Percentiles rank a stretch among this genome's conserved stretches.
These are phyloP conservation scores for Megathymus violae DNA, from an alignment of 1,140 invertebrate species.

Conservation along the genomic window DNA sequence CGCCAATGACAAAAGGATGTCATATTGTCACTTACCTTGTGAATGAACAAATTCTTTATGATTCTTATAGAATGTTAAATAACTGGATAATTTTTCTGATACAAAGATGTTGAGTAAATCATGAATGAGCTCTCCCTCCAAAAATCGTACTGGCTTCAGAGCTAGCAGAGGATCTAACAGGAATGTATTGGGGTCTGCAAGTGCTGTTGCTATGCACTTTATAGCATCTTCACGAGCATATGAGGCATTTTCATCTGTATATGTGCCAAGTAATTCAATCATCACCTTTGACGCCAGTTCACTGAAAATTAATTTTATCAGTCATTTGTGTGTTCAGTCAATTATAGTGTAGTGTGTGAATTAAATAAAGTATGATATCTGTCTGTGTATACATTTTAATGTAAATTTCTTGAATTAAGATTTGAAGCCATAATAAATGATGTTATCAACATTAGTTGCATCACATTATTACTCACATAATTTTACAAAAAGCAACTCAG, in stretches of 20 bases:
- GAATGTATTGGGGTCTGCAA: constrained; percentile 97
- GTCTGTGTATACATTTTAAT: too few relatives aligned
- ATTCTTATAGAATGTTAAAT: constrained; percentile 95
- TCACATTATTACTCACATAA: too few relatives aligned
- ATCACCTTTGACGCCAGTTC: constrained; percentile 97
- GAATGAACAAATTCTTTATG: constrained; percentile 97
- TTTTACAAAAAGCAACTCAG: too few relatives aligned
- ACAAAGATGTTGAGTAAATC: constrained; percentile 98
- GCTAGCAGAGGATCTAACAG: constrained; percentile 96
- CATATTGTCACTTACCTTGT: constrained; percentile 90
- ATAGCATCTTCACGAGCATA: constrained; percentile 98
- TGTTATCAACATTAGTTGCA: too few relatives aligned
- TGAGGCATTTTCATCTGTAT: constrained; percentile 98
- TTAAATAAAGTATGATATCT: too few relatives aligned
- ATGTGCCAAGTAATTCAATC: constrained; percentile 97
- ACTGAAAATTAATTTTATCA: constrained; percentile 85
- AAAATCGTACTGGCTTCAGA: constrained; percentile 96
- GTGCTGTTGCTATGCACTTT: constrained; percentile 96
- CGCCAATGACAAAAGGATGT: too few relatives aligned
- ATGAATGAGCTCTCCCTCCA: constrained; percentile 98
- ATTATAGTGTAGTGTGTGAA: too few relatives aligned
- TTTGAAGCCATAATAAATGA: too few relatives aligned
- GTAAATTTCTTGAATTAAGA: too few relatives aligned
- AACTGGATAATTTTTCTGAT: constrained; percentile 95
- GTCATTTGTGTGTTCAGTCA: too few relatives aligned